Percentiles rank a stretch among this genome's conserved stretches.
phyloP scores from a whole-genome alignment of 2,888 invertebrate species.

The Ichneumoninae sp. region DNA sequence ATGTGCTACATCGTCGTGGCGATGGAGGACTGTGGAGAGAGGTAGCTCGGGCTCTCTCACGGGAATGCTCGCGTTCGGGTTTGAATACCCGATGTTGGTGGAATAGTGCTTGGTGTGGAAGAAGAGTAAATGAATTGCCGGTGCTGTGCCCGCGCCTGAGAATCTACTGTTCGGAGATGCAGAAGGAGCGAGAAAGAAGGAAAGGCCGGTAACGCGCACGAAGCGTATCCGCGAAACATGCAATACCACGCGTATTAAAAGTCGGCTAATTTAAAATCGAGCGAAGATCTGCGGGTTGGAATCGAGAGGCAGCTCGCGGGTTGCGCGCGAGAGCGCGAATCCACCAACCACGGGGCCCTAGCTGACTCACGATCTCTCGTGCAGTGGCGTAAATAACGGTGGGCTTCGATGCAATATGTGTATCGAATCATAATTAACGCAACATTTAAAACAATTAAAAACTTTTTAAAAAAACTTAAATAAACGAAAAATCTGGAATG shows the following conservation, averaged over 20 bases:
- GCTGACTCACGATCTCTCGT: constrained; percentile 78
- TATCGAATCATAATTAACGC: not conserved
- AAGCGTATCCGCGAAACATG: constrained; percentile 77
- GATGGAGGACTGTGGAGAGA: constrained; percentile 40
- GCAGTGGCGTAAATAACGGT: constrained; percentile 73
- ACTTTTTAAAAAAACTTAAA: not conserved
- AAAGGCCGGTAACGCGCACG: constrained; percentile 73
- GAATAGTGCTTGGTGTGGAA: constrained; percentile 63
- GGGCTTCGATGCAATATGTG: constrained; percentile 70
- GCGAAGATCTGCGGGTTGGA: constrained; percentile 76
- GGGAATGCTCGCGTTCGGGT: constrained; percentile 56
- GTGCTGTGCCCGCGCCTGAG: constrained; percentile 51
- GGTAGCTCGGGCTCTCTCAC: constrained; percentile 13
- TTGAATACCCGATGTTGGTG: constrained; percentile 47
- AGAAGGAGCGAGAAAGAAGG: constrained; percentile 48
- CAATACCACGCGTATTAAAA: constrained; percentile 80
- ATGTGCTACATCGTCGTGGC: constrained; percentile 31
- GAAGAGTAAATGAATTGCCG: constrained; percentile 75
- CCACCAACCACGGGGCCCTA: constrained; percentile 68
- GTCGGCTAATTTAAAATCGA: constrained; percentile 80
- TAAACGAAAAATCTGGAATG: not conserved
- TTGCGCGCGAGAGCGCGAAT: constrained; percentile 60
- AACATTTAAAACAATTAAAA: not conserved
- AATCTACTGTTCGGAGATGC: constrained; percentile 34
- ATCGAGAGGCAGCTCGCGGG: constrained; percentile 61